Evolutionary conservation across 2,888 invertebrate species (phyloP), one percentile per base, ranked within the genome.

Genomic region (Acanthosepion esculentum): DNA sequence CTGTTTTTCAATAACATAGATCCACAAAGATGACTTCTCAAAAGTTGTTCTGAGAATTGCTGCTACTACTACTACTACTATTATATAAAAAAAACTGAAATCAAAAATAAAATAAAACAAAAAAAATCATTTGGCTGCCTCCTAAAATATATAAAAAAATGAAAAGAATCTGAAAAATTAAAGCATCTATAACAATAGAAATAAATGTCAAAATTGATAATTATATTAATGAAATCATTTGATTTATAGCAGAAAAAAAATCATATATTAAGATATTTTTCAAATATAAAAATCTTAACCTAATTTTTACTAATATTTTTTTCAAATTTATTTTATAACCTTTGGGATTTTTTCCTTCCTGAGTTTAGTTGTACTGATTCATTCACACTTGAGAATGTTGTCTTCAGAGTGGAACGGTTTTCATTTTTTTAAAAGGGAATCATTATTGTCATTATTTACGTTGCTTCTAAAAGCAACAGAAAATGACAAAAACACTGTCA

Each of bases 251-350:
- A 78, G 59, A 78, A 78, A 78, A 78, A 78, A 78, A 59, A 29
- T 78, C 33, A 78, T 78, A 78, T 78, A 78, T 78, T n/a, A n/a
- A 78, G n/a, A 78, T 78, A 78, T 78, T 78, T 78, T 78, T 78
- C 78, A 78, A 78, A 78, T 78, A 5, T 78, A 78, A 78, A 78
- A 78, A n/a, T 78, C 15, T 78, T 78, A 33, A n/a, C 59, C 59
- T 59, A 59, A 59, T 59, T 59, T 59, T 59, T 59, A 59, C 59
- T 59, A 23, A 59, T 59, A 59, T 59, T 59, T 59, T 59, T n/a
- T 78, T 78, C 10, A n/a, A n/a, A n/a, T 78, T n/a, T 78, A n/a
- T 78, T 78, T 78, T 78, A n/a, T 78, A 78, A 78, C 10, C 78
- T 78, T n/a, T 78, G 78, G 18, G 23, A 15, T 29, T 78, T n/a